Evolutionary conservation across 2,797 vertebrate genomes (phyloP), one percentile per base, ranked within the genome.

Genomic region (Sphenopsis melanotis): DNA sequence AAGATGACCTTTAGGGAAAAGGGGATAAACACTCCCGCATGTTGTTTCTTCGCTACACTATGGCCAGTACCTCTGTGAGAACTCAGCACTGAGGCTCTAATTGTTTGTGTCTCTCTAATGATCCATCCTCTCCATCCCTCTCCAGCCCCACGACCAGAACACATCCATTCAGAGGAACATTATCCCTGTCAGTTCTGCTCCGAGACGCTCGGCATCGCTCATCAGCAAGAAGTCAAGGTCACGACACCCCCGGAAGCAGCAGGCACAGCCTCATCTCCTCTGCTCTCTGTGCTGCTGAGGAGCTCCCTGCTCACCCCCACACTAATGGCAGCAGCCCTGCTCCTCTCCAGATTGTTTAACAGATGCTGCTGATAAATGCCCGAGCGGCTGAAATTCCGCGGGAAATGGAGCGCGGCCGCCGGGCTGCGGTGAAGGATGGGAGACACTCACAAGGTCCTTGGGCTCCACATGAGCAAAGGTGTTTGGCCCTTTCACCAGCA

Each of bases 291-390:
- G 60, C 61, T 52, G 93, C 93, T 68, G 65, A 63, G 87, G 89
- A 87, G 78, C 85, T 90, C 57, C 65, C 68, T 83, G 36, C 79
- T 83, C 85, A 77, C 37, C 50, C 75, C 11, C 8, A 1, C 41
- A 8, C 65, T 92, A 68, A 96, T 87, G 78, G 90, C 77, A 97
- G 79, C 85, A 91, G 85, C 91, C 41, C 80, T 17, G 69, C 57
- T 96, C 57, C 84, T 61, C 56, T 97, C 91, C 96, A 97, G 96
- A 97, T 94, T 96, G 92, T 71, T 89, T 78, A 97, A 94, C 94
- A 97, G 95, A 94, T 97, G 95, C 80, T 97, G 68, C 71, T 95
- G 93, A 94, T 93, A 96, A 96, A 95, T 56, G 83, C 87, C 3
- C 3, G 77, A 87, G 96, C 76, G 53, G 68, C 83, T 85, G 91